Percentiles rank a stretch among this genome's conserved stretches.
Evolutionary conservation across 2,113 vertebrate genomes (phyloP).

Genomic region (Macrotis lagotis): DNA sequence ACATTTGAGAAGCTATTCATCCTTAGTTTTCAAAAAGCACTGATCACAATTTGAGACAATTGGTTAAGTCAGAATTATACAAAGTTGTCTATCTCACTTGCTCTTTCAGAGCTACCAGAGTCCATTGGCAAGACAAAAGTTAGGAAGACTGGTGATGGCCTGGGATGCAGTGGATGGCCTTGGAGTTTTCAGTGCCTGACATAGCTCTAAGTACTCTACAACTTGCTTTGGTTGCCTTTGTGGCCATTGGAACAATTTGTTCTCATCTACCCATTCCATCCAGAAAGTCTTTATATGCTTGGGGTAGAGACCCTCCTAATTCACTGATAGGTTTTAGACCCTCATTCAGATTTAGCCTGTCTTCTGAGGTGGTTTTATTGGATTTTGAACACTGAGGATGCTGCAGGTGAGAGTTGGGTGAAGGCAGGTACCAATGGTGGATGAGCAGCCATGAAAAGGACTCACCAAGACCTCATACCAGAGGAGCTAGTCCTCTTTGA

Average conservation of each 20-base stretch:
- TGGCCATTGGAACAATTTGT: background rate
- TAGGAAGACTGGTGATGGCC: background rate
- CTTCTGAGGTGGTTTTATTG: background rate
- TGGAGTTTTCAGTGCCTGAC: background rate
- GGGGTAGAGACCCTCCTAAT: too few relatives aligned
- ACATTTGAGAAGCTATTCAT: background rate
- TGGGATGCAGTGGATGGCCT: background rate
- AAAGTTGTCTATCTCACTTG: background rate
- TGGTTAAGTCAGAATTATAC: too few relatives aligned
- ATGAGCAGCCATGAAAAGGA: too few relatives aligned
- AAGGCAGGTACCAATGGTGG: too few relatives aligned
- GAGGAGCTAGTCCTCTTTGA: too few relatives aligned
- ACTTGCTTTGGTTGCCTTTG: background rate
- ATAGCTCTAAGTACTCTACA: background rate
- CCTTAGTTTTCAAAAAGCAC: background rate
- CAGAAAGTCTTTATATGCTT: too few relatives aligned
- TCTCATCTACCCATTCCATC: background rate
- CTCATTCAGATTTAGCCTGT: background rate
- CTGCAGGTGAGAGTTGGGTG: background rate
- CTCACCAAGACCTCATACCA: too few relatives aligned
- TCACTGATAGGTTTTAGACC: too few relatives aligned
- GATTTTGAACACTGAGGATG: background rate
- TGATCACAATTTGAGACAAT: background rate
- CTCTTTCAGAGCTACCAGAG: too few relatives aligned
- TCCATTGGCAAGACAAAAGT: background rate